Evolutionary conservation across 2,888 invertebrate genomes (phyloP).

Genomic region (Scrobipalpa atriplicella): DNA sequence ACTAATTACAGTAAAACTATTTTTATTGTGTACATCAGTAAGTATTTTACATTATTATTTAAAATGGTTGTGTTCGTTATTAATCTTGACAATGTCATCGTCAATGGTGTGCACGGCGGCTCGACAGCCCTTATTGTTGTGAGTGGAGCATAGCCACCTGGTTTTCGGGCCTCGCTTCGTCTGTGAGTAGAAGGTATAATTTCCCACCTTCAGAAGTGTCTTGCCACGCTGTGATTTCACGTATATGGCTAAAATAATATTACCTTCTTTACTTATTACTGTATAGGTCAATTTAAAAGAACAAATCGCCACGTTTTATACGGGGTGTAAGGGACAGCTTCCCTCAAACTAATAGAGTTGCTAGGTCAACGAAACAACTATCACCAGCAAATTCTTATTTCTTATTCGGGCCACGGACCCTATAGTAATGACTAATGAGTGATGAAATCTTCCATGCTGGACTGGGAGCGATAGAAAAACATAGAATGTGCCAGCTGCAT

Average conservation of each 20-base stretch:
- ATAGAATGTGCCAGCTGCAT: no score
- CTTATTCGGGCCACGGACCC: no score
- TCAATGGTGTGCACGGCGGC: conserved; percentile 30
- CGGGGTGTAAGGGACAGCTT: conserved; percentile 32
- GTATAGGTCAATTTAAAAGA: no score
- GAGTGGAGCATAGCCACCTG: conserved; percentile 43
- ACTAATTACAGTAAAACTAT: no score
- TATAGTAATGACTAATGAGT: no score
- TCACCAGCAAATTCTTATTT: no score
- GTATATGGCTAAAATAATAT: conserved; percentile 9
- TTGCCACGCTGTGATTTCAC: conserved; percentile 31
- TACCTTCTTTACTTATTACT: background rate
- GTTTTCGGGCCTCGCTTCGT: conserved; percentile 25
- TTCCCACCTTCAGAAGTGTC: conserved; percentile 31
- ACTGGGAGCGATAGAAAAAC: no score
- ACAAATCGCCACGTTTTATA: no score
- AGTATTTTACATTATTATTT: no score
- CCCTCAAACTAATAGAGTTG: conserved; percentile 31
- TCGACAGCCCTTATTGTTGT: conserved; percentile 38
- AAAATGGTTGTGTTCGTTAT: no score
- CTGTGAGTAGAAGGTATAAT: conserved; percentile 37
- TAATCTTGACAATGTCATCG: conserved; percentile 30
- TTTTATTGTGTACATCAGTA: no score
- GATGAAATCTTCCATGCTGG: no score
- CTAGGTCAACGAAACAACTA: conserved; percentile 24